Evolutionary conservation across 2,797 vertebrate genomes (phyloP).

Genomic region (Carduelis carduelis): DNA sequence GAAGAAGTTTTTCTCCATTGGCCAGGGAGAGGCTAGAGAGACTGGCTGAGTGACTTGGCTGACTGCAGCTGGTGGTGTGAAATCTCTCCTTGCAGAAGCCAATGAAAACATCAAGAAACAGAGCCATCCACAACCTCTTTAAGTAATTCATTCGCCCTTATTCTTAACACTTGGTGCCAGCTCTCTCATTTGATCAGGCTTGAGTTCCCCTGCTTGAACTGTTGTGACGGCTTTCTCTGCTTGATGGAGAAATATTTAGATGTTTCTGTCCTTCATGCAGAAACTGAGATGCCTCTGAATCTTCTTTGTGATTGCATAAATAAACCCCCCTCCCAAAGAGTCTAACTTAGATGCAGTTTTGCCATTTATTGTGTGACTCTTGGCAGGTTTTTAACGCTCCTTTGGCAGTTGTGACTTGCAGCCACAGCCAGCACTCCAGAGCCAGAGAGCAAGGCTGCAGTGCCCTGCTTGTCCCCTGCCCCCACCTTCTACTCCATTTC

Average conservation of each 20-base stretch:
- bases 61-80: background rate
- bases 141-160: background rate
- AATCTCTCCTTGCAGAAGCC: background rate
- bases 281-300: background rate
- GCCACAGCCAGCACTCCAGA: accelerated
- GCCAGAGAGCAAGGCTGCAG: background rate
- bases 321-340: background rate
- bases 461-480: background rate
- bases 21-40: background rate
- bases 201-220: background rate
- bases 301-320: background rate
- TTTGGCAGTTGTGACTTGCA: background rate
- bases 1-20: background rate
- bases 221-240: background rate
- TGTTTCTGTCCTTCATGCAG: background rate
- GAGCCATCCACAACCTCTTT: background rate
- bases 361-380: conserved; percentile 1
- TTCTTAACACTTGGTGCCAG: background rate
- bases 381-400: background rate
- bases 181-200: background rate
- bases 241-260: background rate
- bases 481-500: background rate
- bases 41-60: background rate
- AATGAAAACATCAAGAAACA: background rate
- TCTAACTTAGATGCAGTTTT: background rate